A percentile compares a stretch with the other conserved stretches of the same genome.
phyloP scores from a whole-genome alignment of 2,113 vertebrate genomes.

The Pollimyrus isidori region DNA sequence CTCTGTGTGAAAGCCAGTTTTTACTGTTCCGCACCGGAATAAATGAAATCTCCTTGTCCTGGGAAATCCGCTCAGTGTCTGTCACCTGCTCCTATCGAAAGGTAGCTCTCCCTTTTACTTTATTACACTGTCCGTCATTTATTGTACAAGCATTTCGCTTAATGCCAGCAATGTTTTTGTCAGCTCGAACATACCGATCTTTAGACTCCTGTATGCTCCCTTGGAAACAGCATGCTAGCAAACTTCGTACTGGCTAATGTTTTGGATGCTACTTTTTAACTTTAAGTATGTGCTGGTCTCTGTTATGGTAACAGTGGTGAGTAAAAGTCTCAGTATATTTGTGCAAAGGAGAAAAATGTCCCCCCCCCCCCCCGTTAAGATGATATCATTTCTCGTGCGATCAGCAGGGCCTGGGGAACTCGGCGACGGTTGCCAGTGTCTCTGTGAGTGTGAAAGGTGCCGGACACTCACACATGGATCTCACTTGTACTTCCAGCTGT shows the following conservation, averaged over 20 bases:
- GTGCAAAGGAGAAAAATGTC: neutral
- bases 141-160: neutral
- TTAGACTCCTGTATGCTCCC: neutral
- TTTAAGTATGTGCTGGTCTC: neutral
- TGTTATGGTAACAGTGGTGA: neutral
- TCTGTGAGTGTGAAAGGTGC: neutral
- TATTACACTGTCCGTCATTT: neutral
- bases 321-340: neutral
- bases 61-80: neutral
- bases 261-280: neutral
- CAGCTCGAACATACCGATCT: neutral
- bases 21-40: slow-evolving; percentile 24
- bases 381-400: neutral
- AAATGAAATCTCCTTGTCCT: neutral
- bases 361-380: neutral
- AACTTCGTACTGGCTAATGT: neutral
- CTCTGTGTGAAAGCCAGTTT: neutral
- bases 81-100: neutral
- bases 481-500: neutral
- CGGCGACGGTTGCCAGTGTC: neutral
- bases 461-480: neutral
- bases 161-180: neutral
- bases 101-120: neutral
- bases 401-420: neutral
- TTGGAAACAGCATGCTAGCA: neutral